Conservation (phyloP, 2,888 invertebrate species). For the Chymomyza caudatula region DNA sequence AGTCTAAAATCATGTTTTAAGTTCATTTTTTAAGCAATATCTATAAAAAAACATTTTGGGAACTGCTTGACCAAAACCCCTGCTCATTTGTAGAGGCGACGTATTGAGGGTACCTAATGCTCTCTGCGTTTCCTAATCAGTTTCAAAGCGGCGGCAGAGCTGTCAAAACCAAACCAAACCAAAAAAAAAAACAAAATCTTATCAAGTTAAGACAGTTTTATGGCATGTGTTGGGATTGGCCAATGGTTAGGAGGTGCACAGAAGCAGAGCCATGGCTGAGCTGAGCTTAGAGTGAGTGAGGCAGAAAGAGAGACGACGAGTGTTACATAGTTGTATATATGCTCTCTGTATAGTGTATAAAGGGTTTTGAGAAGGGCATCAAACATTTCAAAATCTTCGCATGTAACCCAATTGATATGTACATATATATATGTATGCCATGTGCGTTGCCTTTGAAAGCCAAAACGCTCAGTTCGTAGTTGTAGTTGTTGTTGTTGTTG, state of each 20-base stretch:
- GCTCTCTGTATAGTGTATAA: too few relatives aligned
- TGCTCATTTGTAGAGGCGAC: too few relatives aligned
- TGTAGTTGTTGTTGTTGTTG: slow-evolving; percentile 9
- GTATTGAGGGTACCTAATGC: not conserved
- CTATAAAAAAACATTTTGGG: too few relatives aligned
- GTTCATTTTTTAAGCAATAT: too few relatives aligned
- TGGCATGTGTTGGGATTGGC: not conserved
- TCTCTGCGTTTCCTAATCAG: not conserved
- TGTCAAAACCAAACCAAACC: not conserved
- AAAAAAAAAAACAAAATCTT: not conserved
- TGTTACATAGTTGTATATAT: too few relatives aligned
- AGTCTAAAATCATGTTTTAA: too few relatives aligned
- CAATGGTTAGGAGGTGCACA: too few relatives aligned
- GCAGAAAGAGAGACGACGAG: too few relatives aligned
- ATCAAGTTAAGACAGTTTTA: not conserved
- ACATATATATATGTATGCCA: not conserved
- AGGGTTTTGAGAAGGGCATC: not conserved
- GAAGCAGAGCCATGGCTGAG: not conserved
- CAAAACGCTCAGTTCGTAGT: too few relatives aligned
- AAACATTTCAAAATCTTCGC: not conserved
- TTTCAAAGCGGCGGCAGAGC: not conserved
- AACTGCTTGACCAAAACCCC: not conserved
- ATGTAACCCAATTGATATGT: not conserved
- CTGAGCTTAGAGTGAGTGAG: not conserved
- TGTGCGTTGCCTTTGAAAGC: too few relatives aligned